Base-by-base conservation (phyloP, 2,113 vertebrate genomes). In the Rhipidura dahli region DNA sequence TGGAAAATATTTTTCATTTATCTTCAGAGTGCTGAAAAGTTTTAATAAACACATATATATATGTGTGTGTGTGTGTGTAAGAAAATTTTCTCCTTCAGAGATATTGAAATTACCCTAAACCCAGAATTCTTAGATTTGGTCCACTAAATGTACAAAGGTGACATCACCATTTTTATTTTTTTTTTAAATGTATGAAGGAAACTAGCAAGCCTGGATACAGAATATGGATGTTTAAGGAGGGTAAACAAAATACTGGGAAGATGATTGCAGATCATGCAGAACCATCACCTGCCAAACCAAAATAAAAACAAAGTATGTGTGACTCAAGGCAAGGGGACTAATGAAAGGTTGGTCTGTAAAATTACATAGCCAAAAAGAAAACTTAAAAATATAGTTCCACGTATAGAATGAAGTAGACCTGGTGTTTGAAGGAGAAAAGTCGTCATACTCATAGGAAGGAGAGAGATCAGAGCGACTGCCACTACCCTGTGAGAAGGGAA, bases 401-500 rank as follows among this genome's bases (percentile, higher is more conserved):
- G 83, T 94, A 97, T 69, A 98, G 97, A 97, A 97, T 91, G 88
- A 97, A 97, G 95, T 97, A 97, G 98, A 98, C 98, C 97, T 98
- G 97, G 97, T 97, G 97, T 98, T 97, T 77, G 98, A 99, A 98
- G 98, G 95, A 97, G 98, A 98, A 97, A 98, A 98, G 98, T 96
- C 97, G 94, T 98, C 82, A 84, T 84, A 99, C 98, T 99, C 99
- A 95, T 99, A 99, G 96, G 99, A 98, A 93, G 99, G 99, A 96
- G 99, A 99, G 93, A 99, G 98, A 95, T 99, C 99, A 71, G 99
- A 98, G 95, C 98, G 99, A 92, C 98, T 98, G 72, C 98, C 98
- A 63, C 98, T 98, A 95, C 98, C 98, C 98, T 99, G 99, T 86
- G 98, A 98, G 98, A 99, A 99, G 97, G 99, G 99, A 97, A 99